Conservation (phyloP, 2,797 vertebrate genomes). For the Saxicola maurus region DNA sequence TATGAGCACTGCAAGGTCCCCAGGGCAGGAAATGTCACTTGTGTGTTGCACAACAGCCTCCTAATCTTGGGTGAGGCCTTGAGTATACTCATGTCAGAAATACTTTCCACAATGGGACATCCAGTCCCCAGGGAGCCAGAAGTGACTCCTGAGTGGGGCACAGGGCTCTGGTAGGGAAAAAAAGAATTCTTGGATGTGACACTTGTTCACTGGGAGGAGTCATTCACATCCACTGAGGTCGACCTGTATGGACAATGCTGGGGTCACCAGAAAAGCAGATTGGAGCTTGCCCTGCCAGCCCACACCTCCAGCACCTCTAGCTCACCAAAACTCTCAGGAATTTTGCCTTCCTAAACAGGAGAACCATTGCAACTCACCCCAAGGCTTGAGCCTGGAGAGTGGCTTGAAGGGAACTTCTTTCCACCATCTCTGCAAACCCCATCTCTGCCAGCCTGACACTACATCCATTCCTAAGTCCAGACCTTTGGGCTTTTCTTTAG, state of each 20-base stretch:
- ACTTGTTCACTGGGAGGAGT: neutral
- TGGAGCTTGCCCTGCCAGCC: neutral
- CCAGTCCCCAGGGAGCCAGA: neutral
- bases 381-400: neutral
- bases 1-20: neutral
- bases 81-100: conserved; percentile 6
- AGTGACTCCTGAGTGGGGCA: neutral
- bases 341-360: neutral
- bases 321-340: neutral
- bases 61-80: conserved; percentile 47
- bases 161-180: neutral
- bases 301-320: neutral
- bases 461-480: neutral
- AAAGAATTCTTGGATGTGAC: neutral
- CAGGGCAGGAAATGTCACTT: conserved; percentile 11
- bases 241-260: neutral
- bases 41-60: neutral
- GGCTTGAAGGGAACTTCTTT: neutral
- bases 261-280: neutral
- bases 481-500: neutral
- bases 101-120: conserved; percentile 34
- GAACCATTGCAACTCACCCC: neutral
- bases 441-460: neutral
- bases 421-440: neutral
- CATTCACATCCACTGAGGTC: neutral